Evolutionary conservation across 2,888 invertebrate genomes (phyloP).

Genomic region (Aromia moschata): DNA sequence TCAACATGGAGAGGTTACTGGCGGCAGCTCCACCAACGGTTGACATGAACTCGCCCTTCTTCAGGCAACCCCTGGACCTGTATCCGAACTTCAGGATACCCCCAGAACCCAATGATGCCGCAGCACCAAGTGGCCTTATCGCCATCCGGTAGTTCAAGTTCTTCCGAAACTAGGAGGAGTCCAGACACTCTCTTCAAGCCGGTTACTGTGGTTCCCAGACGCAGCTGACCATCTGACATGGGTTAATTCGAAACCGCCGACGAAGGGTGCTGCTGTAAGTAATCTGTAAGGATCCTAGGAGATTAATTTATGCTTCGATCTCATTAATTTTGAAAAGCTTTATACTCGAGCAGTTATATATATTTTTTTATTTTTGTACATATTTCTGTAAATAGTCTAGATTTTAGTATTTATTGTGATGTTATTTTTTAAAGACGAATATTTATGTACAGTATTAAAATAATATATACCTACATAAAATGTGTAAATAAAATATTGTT

Average conservation of each 20-base stretch:
- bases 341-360: neutral
- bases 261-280: no score
- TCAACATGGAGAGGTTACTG: slow-evolving; percentile 59
- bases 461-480: no score
- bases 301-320: no score
- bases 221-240: no score
- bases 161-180: slow-evolving; percentile 58
- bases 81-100: slow-evolving; percentile 64
- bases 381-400: slow-evolving; percentile 31
- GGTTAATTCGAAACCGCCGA: no score
- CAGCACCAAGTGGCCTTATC: slow-evolving; percentile 55
- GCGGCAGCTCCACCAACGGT: slow-evolving; percentile 55
- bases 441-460: slow-evolving; percentile 37
- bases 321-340: no score
- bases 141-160: slow-evolving; percentile 63
- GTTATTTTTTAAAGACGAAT: slow-evolving; percentile 29
- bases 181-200: slow-evolving; percentile 59
- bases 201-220: slow-evolving; percentile 58
- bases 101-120: slow-evolving; percentile 53
- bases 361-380: slow-evolving; percentile 29
- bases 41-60: slow-evolving; percentile 54
- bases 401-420: slow-evolving; percentile 38
- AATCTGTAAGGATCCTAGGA: no score
- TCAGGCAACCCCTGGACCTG: slow-evolving; percentile 64
- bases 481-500: no score